Conservation (phyloP, 1,140 invertebrate species). For the Glossosoma conforme region DNA sequence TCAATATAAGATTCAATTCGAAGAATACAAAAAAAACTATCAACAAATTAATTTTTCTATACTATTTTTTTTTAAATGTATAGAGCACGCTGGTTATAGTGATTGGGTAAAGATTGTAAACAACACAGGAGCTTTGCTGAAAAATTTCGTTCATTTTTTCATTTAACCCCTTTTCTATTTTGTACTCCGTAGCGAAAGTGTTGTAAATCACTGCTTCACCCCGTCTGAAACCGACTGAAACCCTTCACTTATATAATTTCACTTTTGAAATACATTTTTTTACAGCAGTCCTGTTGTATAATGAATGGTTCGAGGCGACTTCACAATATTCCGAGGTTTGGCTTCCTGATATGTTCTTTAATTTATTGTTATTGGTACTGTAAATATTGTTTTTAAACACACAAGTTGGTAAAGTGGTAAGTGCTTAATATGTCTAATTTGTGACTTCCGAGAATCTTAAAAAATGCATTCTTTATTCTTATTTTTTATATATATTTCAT, state of each 20-base stretch:
- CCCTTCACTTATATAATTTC: slow-evolving; percentile 27
- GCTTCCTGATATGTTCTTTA: not conserved
- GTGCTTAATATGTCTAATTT: too few species aligned
- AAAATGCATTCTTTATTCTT: too few species aligned
- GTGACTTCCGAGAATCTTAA: too few species aligned
- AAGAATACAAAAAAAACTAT: too few species aligned
- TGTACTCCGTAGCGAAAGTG: slow-evolving; percentile 25
- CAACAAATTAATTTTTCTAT: not conserved
- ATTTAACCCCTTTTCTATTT: not conserved
- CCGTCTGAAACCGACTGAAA: too few species aligned
- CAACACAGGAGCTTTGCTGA: too few species aligned
- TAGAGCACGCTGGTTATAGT: not conserved
- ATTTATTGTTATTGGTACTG: not conserved
- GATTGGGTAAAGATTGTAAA: too few species aligned
- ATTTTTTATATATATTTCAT: too few species aligned
- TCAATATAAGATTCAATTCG: too few species aligned
- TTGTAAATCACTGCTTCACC: slow-evolving; percentile 26
- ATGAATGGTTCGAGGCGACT: too few species aligned
- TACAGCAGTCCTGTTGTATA: too few species aligned
- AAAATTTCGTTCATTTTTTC: too few species aligned
- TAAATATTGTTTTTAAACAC: not conserved
- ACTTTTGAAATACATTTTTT: slow-evolving; percentile 28
- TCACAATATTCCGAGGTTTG: slow-evolving; percentile 15
- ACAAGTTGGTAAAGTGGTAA: not conserved
- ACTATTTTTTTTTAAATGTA: not conserved